phyloP scores from a whole-genome alignment of 2,888 invertebrate species.

The Carcina quercana region DNA sequence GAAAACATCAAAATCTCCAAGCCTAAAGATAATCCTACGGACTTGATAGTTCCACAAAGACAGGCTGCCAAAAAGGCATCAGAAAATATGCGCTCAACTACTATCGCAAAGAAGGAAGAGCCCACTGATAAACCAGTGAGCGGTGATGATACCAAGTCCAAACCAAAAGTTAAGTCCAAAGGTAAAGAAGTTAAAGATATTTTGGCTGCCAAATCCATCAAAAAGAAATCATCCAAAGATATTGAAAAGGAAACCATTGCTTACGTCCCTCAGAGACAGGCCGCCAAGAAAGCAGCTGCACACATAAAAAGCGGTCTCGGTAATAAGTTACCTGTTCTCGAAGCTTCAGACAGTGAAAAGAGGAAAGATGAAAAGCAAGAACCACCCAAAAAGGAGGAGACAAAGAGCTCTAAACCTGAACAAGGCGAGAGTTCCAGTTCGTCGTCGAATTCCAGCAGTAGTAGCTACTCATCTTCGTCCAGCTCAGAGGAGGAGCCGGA shows the following conservation, averaged over 20 bases:
- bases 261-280: slow-evolving; percentile 92
- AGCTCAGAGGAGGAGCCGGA: slow-evolving; percentile 75
- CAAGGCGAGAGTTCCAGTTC: slow-evolving; percentile 66
- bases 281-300: slow-evolving; percentile 93
- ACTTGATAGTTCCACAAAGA: slow-evolving; percentile 90
- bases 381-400: slow-evolving; percentile 62
- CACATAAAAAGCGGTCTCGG: slow-evolving; percentile 89
- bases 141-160: slow-evolving; percentile 47
- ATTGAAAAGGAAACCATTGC: slow-evolving; percentile 80
- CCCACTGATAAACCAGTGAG: slow-evolving; percentile 39
- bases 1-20: slow-evolving; percentile 61
- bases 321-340: slow-evolving; percentile 57
- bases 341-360: slow-evolving; percentile 48
- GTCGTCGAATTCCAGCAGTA: slow-evolving; percentile 70
- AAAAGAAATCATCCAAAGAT: slow-evolving; percentile 69
- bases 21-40: slow-evolving; percentile 79
- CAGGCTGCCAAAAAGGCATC: slow-evolving; percentile 94
- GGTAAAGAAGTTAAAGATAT: slow-evolving; percentile 50
- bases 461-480: slow-evolving; percentile 74
- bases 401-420: slow-evolving; percentile 39
- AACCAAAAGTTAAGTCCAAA: slow-evolving; percentile 60
- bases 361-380: slow-evolving; percentile 54
- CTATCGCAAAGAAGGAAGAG: slow-evolving; percentile 62
- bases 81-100: slow-evolving; percentile 86
- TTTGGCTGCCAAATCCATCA: slow-evolving; percentile 54